Base-by-base conservation (phyloP, 1,140 invertebrate genomes). In the Plutomurus gul region DNA sequence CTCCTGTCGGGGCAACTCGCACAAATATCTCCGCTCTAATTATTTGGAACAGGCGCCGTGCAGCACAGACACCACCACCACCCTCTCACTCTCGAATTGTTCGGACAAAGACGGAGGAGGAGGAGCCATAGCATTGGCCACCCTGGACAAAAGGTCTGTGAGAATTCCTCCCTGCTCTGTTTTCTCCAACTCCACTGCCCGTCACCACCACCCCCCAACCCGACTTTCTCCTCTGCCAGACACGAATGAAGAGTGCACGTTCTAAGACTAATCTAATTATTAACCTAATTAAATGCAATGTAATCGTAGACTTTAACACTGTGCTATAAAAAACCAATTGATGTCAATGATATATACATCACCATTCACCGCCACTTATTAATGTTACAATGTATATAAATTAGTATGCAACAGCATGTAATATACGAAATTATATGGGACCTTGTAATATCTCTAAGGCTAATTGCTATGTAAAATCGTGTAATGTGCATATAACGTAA, bases 101-200 rank as follows among this genome's bases (percentile, higher is more conserved):
- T 56, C 77, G 11, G 51, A 78, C 40, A 78, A 81, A 75, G 73
- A 81, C 20, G 46, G 65, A 70, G 72, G 78, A 75, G 73, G 78
- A 16, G 46, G 65, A 70, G 72, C 76, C 33, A 75, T 81, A 36
- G 43, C 80, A 27, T 27, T 78, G 27, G 27, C 80, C 18, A 25
- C 80, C 33, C 27, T 78, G 72, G 80, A 81, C 37, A 78, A 72
- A 78, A 81, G 80, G 80, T 81, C 80, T 81, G 79, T 81, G n/a
- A 65, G 27, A 65, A 33, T 30, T 6, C 25, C 30, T n/a, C n/a
- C n/a, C n/a, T n/a, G n/a, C 4, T 33, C 56, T 5, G 56, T 16
- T 65, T 65, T 33, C 56, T 65, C 56, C 56, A 65, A 43, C 39
- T 43, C 10, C 39, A 13, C 39, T n/a, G n/a, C n/a, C n/a, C n/a